These are phyloP conservation scores for Arrhamphus sclerolepis DNA, from an alignment of 2,797 vertebrate genomes.

Conservation along the genomic window DNA sequence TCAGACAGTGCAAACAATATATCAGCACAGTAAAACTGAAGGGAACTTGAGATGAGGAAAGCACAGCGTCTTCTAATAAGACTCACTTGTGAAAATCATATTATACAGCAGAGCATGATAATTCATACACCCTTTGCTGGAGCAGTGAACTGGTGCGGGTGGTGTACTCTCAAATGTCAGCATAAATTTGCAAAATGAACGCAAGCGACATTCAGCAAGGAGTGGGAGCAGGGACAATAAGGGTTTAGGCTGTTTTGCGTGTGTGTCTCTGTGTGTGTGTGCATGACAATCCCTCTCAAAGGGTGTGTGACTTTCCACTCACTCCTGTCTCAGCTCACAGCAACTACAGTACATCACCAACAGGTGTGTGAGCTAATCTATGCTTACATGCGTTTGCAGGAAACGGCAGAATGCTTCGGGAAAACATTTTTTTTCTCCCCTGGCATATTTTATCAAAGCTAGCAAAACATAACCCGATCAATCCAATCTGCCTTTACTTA, in stretches of 20 bases:
- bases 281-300: slow-evolving; percentile 42
- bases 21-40: slow-evolving; percentile 41
- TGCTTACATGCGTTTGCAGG: slow-evolving; percentile 19
- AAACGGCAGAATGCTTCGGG: slow-evolving; percentile 17
- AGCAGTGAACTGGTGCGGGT: slow-evolving; percentile 80
- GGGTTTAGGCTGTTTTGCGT: slow-evolving; percentile 57
- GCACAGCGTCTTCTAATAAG: slow-evolving; percentile 74
- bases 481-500: slow-evolving; percentile 60
- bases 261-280: slow-evolving; percentile 39
- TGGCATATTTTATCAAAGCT: slow-evolving; percentile 52
- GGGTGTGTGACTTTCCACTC: slow-evolving; percentile 41
- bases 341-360: slow-evolving; percentile 37
- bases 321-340: slow-evolving; percentile 47
- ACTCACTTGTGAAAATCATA: slow-evolving; percentile 81
- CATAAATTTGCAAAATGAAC: slow-evolving; percentile 88
- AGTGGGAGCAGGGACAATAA: slow-evolving; percentile 74
- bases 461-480: slow-evolving; percentile 53
- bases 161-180: slow-evolving; percentile 85
- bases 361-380: slow-evolving; percentile 56
- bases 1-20: slow-evolving; percentile 62
- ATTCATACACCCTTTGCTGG: slow-evolving; percentile 81
- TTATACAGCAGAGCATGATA: slow-evolving; percentile 83
- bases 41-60: slow-evolving; percentile 54
- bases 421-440: slow-evolving; percentile 29
- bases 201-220: slow-evolving; percentile 76